phyloP scores from a whole-genome alignment of 2,113 vertebrate genomes.

The Pica pica region DNA sequence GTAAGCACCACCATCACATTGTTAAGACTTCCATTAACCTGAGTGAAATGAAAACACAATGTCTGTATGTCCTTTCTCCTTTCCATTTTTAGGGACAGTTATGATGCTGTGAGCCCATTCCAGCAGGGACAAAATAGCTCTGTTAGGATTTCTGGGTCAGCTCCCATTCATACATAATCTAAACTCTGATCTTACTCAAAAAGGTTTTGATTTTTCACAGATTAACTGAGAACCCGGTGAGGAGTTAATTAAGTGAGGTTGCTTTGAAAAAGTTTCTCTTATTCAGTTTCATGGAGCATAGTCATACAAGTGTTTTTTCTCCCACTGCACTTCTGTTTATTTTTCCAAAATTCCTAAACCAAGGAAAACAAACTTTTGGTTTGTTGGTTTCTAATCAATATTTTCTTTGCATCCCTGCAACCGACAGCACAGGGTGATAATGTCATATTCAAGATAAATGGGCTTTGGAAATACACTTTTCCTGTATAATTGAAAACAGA shows the following conservation, averaged over 20 bases:
- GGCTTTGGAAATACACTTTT: slow-evolving; percentile 34
- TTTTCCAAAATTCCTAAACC: neutral
- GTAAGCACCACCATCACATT: neutral
- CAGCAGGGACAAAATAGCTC: neutral
- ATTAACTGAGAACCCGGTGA: neutral
- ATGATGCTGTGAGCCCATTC: neutral
- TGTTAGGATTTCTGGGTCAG: neutral
- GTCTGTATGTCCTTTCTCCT: neutral
- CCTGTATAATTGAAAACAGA: slow-evolving; percentile 21
- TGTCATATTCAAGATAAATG: slow-evolving; percentile 50
- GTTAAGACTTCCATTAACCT: neutral
- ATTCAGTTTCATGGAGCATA: neutral
- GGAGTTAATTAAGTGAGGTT: neutral
- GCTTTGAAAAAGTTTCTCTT: neutral
- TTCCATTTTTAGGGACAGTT: neutral
- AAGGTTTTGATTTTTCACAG: neutral
- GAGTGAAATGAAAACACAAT: neutral
- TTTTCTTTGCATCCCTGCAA: slow-evolving; percentile 24
- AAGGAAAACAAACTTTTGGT: neutral
- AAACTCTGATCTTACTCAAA: neutral
- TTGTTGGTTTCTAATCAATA: slow-evolving; percentile 6
- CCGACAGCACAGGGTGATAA: neutral
- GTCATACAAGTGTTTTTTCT: neutral
- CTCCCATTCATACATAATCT: neutral
- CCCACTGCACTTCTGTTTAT: neutral